Evolutionary conservation across 2,888 invertebrate genomes (phyloP).

Genomic region (Tachina lurida): DNA sequence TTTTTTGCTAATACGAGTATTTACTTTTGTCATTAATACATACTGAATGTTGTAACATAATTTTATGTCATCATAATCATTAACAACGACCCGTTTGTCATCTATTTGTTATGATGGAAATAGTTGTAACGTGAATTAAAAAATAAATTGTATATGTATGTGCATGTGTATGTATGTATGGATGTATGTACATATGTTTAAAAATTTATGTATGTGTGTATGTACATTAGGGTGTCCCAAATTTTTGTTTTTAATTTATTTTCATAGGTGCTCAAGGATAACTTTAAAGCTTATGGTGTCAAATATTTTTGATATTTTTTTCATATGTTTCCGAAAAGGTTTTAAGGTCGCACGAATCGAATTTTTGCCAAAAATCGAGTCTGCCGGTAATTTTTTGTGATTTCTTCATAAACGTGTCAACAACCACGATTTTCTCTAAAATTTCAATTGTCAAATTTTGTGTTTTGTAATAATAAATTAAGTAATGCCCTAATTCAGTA

Average conservation of each 20-base stretch:
- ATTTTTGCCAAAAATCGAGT: too few species aligned
- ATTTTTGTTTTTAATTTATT: neutral
- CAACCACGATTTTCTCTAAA: too few species aligned
- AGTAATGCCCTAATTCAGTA: too few species aligned
- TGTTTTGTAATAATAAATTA: too few species aligned
- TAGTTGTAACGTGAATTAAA: neutral
- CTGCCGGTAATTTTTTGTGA: too few species aligned
- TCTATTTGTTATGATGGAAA: neutral
- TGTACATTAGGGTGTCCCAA: too few species aligned
- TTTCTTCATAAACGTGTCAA: too few species aligned
- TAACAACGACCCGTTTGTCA: slow-evolving; percentile 10
- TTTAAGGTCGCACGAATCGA: too few species aligned
- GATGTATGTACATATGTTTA: neutral
- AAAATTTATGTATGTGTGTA: neutral
- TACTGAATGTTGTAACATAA: slow-evolving; percentile 27
- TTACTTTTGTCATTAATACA: slow-evolving; percentile 17
- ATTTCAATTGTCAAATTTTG: too few species aligned
- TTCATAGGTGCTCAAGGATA: neutral
- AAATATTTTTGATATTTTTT: too few species aligned
- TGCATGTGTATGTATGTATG: neutral
- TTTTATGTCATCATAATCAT: slow-evolving; percentile 34
- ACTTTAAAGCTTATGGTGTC: too few species aligned
- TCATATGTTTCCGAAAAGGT: too few species aligned
- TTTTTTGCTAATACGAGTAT: slow-evolving; percentile 9
- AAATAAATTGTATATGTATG: neutral